Conservation (phyloP, 2,113 vertebrate genomes). For the Cynocephalus volans region DNA sequence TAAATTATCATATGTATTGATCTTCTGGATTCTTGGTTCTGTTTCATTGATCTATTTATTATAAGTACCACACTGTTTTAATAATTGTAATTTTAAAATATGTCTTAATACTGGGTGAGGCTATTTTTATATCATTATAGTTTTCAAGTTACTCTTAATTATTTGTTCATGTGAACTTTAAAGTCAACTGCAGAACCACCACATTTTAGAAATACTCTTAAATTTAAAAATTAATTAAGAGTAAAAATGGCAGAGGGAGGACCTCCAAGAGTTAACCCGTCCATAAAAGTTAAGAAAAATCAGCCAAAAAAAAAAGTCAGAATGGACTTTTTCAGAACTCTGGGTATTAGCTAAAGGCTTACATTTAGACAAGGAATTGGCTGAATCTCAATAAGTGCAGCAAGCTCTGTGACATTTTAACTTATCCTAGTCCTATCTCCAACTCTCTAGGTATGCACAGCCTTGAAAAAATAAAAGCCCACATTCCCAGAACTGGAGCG, state of each 20-base stretch:
- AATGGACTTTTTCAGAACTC: background rate
- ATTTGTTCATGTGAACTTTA: constrained; percentile 37
- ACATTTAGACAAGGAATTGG: background rate
- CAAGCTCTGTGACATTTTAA: background rate
- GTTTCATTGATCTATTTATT: background rate
- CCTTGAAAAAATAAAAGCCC: background rate
- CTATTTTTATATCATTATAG: background rate
- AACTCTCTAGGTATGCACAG: background rate
- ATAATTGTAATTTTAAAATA: constrained; percentile 5
- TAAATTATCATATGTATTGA: background rate
- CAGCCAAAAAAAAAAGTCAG: background rate
- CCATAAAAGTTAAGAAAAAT: background rate
- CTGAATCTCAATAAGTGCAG: background rate
- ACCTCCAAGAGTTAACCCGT: background rate
- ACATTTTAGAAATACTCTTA: constrained; percentile 4
- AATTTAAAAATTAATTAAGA: constrained; percentile 17
- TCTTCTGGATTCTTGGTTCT: background rate
- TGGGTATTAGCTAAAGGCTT: background rate
- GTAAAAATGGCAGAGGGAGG: background rate
- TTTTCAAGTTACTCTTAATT: background rate
- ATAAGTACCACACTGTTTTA: background rate
- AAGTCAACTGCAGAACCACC: background rate
- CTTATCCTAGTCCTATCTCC: background rate
- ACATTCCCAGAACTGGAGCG: background rate
- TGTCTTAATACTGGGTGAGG: background rate